Evolutionary conservation across 2,797 vertebrate species (phyloP), one percentile per base, ranked within the genome.

Genomic region (Danio aesculapii): DNA sequence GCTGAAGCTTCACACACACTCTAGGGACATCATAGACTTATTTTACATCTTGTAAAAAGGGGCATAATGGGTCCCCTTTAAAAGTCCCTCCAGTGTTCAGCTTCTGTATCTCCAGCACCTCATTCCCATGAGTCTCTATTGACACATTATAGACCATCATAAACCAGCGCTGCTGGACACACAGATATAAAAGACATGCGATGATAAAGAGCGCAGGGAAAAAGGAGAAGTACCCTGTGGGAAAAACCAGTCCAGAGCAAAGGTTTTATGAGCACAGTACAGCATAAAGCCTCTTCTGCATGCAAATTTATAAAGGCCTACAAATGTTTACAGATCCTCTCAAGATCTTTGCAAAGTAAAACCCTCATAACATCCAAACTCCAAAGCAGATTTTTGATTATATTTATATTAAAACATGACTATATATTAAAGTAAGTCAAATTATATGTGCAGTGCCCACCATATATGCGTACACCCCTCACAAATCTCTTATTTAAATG

Each of bases 61-160:
- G 30, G 3, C 30, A 30, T 30, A 30, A 30, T 30, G 30, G 3
- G 30, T 30, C 30, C 30, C 30, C 30, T 30, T 52, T 53, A 41
- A 49, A 50, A 63, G 46, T 52, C 58, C 11, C 1, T 57, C 47
- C 43, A 39, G 66, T 16, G 14, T 46, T 61, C 50, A 21, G 13
- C 13, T 21, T 3, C 44, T 66, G 30, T 30, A 30, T 30, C 30
- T 30, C 90, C 87, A 93, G 88, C 92, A 91, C 90, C 90, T 90
- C 88, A 94, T 94, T 93, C 86, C 92, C 93, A 92, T 7, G 17
- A 73, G 55, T 13, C 43, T 59, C 55, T 73, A 59, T 69, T 69
- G 46, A 61, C 55, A 50, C 17, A 7, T 21, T 69, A 92, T 94
- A 95, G 95, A 95, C 93, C 94, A 14, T 39, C 76, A 78, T 70